Conservation (phyloP, 2,113 vertebrate genomes). For the Hydrolagus affinis region DNA sequence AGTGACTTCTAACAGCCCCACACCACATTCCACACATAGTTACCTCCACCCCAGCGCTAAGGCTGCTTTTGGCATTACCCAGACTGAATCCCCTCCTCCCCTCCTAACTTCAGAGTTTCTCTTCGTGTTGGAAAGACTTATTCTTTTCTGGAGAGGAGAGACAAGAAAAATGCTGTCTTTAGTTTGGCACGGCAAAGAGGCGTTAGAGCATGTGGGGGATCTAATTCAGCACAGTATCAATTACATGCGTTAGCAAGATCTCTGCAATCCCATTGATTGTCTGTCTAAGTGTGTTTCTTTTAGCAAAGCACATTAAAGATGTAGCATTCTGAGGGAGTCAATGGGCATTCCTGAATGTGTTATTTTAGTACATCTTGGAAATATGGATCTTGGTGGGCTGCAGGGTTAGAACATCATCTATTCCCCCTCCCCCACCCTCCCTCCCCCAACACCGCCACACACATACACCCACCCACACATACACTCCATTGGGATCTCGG, state of each 20-base stretch:
- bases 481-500: background rate
- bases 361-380: background rate
- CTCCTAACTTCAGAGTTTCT: background rate
- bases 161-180: background rate
- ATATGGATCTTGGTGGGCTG: background rate
- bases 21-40: conserved; percentile 6
- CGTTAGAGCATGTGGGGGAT: background rate
- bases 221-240: background rate
- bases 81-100: background rate
- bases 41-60: background rate
- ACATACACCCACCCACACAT: background rate
- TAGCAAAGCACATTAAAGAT: background rate
- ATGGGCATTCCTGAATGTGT: background rate
- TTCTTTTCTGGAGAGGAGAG: too few relatives aligned
- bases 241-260: background rate
- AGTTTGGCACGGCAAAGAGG: background rate
- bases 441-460: too few relatives aligned
- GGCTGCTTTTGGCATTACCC: background rate
- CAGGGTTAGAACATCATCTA: background rate
- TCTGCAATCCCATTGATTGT: background rate
- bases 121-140: background rate
- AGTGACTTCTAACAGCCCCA: conserved; percentile 5
- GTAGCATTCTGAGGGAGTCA: too few relatives aligned
- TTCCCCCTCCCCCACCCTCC: too few relatives aligned
- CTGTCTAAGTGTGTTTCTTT: background rate